A percentile compares a stretch with the other conserved stretches of the same genome.
phyloP scores from a whole-genome alignment of 2,797 vertebrate species.

The Spinus pinus region DNA sequence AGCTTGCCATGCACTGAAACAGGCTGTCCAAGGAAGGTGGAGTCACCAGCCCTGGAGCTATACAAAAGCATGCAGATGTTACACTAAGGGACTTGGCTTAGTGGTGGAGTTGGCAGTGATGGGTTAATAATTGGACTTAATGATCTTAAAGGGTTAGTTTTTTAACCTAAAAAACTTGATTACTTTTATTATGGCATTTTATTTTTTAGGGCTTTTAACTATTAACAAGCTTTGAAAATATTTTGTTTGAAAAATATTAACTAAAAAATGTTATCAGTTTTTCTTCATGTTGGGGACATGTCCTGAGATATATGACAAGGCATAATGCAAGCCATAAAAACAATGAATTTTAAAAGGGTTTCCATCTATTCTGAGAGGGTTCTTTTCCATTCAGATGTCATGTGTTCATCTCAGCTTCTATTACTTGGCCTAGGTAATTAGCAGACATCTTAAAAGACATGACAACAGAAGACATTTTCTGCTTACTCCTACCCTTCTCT shows the following conservation, averaged over 20 bases:
- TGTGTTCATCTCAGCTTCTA: neutral
- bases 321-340: neutral
- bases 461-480: neutral
- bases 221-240: neutral
- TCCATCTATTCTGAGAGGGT: neutral
- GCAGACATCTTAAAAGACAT: neutral
- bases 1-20: neutral
- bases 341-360: neutral
- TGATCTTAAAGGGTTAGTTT: accelerated
- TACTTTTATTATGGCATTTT: neutral
- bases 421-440: neutral
- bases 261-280: neutral
- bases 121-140: neutral
- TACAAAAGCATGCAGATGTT: neutral
- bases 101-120: neutral
- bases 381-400: neutral
- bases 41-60: neutral
- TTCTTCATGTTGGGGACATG: neutral
- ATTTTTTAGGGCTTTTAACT: neutral
- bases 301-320: neutral
- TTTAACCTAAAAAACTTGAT: neutral
- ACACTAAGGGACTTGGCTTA: neutral
- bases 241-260: neutral
- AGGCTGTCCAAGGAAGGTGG: neutral
- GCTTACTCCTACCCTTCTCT: neutral